Percentiles rank a stretch among this genome's conserved stretches.
phyloP scores from a whole-genome alignment of 2,888 invertebrate genomes.

The Nomada ferruginata region DNA sequence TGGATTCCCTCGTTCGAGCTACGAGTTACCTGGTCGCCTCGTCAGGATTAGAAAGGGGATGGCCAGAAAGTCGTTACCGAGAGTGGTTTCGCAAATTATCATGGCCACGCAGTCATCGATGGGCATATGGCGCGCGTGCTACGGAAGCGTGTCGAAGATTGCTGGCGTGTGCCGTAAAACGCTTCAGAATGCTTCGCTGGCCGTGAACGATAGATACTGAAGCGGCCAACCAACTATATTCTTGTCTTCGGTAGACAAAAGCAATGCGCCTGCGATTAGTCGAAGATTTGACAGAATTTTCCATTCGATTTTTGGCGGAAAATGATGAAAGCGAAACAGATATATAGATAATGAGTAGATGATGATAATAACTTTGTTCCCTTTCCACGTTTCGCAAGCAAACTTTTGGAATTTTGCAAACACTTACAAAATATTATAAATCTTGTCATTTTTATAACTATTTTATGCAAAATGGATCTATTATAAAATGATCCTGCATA shows the following conservation, averaged over 20 bases:
- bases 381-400: too few relatives aligned
- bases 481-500: too few relatives aligned
- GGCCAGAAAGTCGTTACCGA: slow-evolving; percentile 71
- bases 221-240: slow-evolving; percentile 10
- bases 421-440: too few relatives aligned
- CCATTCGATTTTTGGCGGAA: neutral
- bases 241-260: slow-evolving; percentile 25
- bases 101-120: slow-evolving; percentile 69
- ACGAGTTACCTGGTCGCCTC: neutral
- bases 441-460: too few relatives aligned
- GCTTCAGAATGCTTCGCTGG: slow-evolving; percentile 48
- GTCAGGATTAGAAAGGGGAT: slow-evolving; percentile 26
- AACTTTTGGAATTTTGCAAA: too few relatives aligned
- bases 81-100: slow-evolving; percentile 81
- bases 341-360: too few relatives aligned
- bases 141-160: slow-evolving; percentile 75
- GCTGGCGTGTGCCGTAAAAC: slow-evolving; percentile 67
- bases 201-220: slow-evolving; percentile 58
- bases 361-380: too few relatives aligned
- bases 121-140: slow-evolving; percentile 77
- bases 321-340: too few relatives aligned
- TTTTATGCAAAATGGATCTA: too few relatives aligned
- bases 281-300: neutral
- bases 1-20: slow-evolving; percentile 18
- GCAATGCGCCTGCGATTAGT: neutral